phyloP scores from a whole-genome alignment of 2,797 vertebrate species.

The Rhynchonycteris naso region DNA sequence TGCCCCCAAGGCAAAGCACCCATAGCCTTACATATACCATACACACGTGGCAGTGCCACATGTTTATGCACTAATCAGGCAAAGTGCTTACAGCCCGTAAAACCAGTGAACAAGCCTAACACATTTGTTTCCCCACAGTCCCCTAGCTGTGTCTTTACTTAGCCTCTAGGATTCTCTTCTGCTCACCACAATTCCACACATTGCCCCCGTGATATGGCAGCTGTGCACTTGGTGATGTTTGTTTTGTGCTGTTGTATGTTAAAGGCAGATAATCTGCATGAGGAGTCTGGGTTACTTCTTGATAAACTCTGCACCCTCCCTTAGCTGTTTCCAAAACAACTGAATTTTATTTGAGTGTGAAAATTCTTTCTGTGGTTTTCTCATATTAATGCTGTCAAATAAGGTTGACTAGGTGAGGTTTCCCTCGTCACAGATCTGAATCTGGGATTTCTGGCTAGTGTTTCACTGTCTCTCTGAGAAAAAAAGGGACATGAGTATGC shows the following conservation, averaged over 20 bases:
- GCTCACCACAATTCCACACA: neutral
- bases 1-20: too few relatives aligned
- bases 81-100: too few relatives aligned
- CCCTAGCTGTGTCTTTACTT: neutral
- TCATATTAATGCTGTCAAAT: neutral
- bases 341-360: conserved; percentile 1
- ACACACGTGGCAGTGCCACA: too few relatives aligned
- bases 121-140: too few relatives aligned
- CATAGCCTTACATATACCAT: too few relatives aligned
- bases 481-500: neutral
- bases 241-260: neutral
- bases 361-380: neutral
- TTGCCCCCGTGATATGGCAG: neutral
- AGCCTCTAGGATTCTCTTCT: neutral
- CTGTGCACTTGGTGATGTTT: neutral
- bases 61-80: too few relatives aligned
- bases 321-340: neutral
- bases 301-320: neutral
- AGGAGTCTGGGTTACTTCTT: neutral
- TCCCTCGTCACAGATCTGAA: neutral
- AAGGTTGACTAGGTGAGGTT: neutral
- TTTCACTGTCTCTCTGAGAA: neutral
- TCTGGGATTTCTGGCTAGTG: neutral
- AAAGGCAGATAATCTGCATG: neutral
- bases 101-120: too few relatives aligned